These are phyloP conservation scores for Salvator merianae DNA, from an alignment of 2,113 vertebrate species.

Conservation along the genomic window DNA sequence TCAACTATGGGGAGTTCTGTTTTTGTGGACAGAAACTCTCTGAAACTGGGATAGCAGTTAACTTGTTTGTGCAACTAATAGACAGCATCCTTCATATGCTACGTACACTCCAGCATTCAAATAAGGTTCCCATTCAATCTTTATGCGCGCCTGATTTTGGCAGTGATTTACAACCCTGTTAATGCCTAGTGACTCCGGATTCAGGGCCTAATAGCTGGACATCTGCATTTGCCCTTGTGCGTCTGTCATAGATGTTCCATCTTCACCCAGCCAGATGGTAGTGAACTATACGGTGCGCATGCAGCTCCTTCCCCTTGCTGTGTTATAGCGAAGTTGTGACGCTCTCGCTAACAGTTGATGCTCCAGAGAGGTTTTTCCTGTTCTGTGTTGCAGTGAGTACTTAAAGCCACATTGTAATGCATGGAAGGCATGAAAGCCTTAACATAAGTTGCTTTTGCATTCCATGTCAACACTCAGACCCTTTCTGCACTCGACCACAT, in stretches of 20 bases:
- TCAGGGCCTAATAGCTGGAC: constrained; percentile 51
- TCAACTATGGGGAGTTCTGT: not conserved
- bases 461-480: no score
- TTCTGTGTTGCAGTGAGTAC: not conserved
- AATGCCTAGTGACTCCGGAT: constrained; percentile 47
- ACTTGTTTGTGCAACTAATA: not conserved
- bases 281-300: constrained; percentile 2
- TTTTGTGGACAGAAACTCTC: constrained; percentile 1
- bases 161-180: constrained; percentile 62
- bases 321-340: not conserved
- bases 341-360: not conserved
- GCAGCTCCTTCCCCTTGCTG: constrained; percentile 7
- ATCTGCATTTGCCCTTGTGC: constrained; percentile 58
- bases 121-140: constrained; percentile 32
- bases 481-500: not conserved
- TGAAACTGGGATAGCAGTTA: constrained; percentile 5
- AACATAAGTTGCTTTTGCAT: no score
- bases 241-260: constrained; percentile 21
- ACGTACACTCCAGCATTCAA: constrained; percentile 2
- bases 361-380: not conserved
- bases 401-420: not conserved
- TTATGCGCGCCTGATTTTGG: constrained; percentile 19
- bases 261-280: constrained; percentile 34
- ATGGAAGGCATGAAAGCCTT: no score
- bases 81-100: not conserved